Conservation (phyloP, 2,113 vertebrate genomes). For the Chrysemys picta region DNA sequence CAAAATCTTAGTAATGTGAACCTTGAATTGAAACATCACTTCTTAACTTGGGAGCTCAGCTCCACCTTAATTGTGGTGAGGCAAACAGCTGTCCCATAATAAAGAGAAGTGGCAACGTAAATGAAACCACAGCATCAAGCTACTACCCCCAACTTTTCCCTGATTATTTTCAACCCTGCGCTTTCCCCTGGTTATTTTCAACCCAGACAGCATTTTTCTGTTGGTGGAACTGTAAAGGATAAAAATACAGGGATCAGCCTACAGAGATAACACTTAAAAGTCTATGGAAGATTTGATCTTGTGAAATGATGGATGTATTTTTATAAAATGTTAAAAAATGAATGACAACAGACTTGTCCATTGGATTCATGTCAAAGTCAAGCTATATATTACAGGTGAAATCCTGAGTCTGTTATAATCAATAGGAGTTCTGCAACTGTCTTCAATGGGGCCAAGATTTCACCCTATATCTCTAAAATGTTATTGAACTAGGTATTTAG, state of each 20-base stretch:
- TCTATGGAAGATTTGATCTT: background rate
- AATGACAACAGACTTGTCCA: background rate
- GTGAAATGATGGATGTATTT: background rate
- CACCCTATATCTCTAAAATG: background rate
- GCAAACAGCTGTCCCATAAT: background rate
- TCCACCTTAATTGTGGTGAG: background rate
- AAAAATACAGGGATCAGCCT: background rate
- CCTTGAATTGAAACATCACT: background rate
- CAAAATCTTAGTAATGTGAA: background rate
- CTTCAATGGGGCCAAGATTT: background rate
- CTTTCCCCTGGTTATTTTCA: background rate
- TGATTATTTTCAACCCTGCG: background rate
- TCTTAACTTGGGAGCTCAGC: background rate
- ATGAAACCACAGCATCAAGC: background rate
- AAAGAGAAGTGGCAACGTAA: background rate
- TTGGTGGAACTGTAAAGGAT: background rate
- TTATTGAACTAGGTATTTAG: background rate
- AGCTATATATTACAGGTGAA: background rate
- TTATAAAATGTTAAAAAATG: background rate
- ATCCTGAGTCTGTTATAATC: background rate
- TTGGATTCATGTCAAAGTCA: background rate
- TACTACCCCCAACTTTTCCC: fast-evolving
- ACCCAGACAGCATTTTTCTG: background rate
- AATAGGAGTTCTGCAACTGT: background rate
- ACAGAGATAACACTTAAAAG: background rate